A percentile compares a stretch with the other conserved stretches of the same genome.
These are phyloP conservation scores for Penaeus monodon DNA, from an alignment of 2,888 invertebrate species.

Conservation along the genomic window DNA sequence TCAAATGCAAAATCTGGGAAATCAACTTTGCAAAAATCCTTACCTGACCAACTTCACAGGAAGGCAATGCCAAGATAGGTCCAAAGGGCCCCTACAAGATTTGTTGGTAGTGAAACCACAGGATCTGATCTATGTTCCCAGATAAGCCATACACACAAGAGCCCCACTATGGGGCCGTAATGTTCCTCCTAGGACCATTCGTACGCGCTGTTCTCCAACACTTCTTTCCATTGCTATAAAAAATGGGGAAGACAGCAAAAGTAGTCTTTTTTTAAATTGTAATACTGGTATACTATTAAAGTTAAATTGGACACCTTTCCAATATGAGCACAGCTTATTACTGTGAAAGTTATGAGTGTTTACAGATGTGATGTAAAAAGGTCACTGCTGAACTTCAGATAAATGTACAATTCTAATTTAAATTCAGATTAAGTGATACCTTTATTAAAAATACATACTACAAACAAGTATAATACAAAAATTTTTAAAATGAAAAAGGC, in stretches of 20 bases:
- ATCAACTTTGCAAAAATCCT: slow-evolving; percentile 11
- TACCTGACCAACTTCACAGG: slow-evolving; percentile 57
- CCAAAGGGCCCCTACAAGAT: slow-evolving; percentile 62
- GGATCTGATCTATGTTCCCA: slow-evolving; percentile 52
- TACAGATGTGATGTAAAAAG: no score
- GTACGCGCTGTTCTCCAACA: slow-evolving; percentile 45
- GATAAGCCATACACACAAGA: slow-evolving; percentile 53
- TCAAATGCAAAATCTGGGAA: no score
- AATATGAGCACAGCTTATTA: no score
- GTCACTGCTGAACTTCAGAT: no score
- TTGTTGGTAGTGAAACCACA: slow-evolving; percentile 46
- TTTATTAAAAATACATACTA: no score
- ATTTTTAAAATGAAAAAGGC: no score
- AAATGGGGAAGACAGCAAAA: neutral
- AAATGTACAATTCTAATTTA: no score
- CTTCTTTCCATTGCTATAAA: slow-evolving; percentile 31
- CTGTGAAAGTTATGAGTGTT: no score
- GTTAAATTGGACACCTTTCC: no score
- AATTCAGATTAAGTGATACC: no score
- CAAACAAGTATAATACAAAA: neutral
- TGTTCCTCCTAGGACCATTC: slow-evolving; percentile 33
- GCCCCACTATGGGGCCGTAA: slow-evolving; percentile 40
- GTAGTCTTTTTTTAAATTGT: neutral
- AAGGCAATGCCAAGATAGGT: slow-evolving; percentile 50
- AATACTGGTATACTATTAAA: neutral